Evolutionary conservation across 2,888 invertebrate genomes (phyloP).

Genomic region (Drosophila anomalata): DNA sequence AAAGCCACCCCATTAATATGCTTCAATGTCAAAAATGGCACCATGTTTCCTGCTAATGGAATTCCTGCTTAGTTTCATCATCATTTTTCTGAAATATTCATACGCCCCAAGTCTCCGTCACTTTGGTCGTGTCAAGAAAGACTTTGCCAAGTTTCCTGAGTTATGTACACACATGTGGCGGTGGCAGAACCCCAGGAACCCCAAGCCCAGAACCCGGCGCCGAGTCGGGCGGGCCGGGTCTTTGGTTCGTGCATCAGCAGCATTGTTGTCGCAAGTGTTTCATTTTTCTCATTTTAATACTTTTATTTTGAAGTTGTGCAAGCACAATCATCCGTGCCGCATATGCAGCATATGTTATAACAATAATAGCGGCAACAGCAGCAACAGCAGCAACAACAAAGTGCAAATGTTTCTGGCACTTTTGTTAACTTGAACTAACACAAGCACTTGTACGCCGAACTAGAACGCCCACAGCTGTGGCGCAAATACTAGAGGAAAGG

Average conservation of each 20-base stretch:
- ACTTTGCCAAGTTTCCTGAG: slow-evolving; percentile 33
- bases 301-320: slow-evolving; percentile 36
- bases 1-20: slow-evolving; percentile 26
- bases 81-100: slow-evolving; percentile 36
- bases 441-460: slow-evolving; percentile 25
- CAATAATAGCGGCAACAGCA: slow-evolving; percentile 39
- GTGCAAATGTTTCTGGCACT: slow-evolving; percentile 50
- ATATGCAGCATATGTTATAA: slow-evolving; percentile 60
- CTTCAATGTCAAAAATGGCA: slow-evolving; percentile 29
- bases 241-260: slow-evolving; percentile 7
- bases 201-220: slow-evolving; percentile 3
- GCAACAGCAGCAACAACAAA: slow-evolving; percentile 32
- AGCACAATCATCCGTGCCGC: slow-evolving; percentile 41
- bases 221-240: slow-evolving; percentile 6
- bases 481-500: not conserved
- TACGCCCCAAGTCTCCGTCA: slow-evolving; percentile 18
- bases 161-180: slow-evolving; percentile 40
- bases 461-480: slow-evolving; percentile 8
- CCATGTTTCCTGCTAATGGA: slow-evolving; percentile 37
- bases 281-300: slow-evolving; percentile 22
- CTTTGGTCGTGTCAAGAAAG: slow-evolving; percentile 29
- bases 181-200: slow-evolving; percentile 1
- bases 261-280: slow-evolving; percentile 64
- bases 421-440: slow-evolving; percentile 49
- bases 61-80: slow-evolving; percentile 39